Evolutionary conservation across 2,888 invertebrate species (phyloP).

Genomic region (Asteroscopus sphinx): DNA sequence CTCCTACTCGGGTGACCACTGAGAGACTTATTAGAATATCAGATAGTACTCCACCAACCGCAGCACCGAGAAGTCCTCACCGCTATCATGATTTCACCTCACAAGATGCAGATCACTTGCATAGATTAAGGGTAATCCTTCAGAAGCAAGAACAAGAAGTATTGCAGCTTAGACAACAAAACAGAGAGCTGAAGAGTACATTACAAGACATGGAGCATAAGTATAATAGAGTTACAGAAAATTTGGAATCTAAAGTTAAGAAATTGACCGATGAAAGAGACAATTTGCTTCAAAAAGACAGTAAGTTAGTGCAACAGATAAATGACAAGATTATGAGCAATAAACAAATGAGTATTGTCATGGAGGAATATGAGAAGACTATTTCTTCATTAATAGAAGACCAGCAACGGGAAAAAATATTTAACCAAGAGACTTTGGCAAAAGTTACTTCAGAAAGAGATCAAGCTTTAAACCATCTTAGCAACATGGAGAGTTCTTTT

Average conservation of each 20-base stretch:
- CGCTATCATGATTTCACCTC: conserved; percentile 56
- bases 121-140: conserved; percentile 76
- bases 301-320: conserved; percentile 76
- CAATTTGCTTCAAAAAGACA: conserved; percentile 71
- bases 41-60: conserved; percentile 79
- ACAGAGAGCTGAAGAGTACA: conserved; percentile 77
- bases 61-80: conserved; percentile 78
- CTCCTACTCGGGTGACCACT: conserved; percentile 80
- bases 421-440: conserved; percentile 82
- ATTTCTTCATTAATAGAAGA: conserved; percentile 93
- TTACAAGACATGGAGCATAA: conserved; percentile 77
- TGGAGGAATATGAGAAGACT: conserved; percentile 94
- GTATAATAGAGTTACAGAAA: conserved; percentile 71
- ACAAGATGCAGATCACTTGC: conserved; percentile 72
- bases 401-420: conserved; percentile 91
- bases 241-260: conserved; percentile 74
- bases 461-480: conserved; percentile 89
- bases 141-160: conserved; percentile 84
- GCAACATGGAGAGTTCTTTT: conserved; percentile 91
- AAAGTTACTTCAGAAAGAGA: conserved; percentile 89
- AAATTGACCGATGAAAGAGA: conserved; percentile 79
- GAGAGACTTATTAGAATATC: conserved; percentile 82
- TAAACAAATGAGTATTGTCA: conserved; percentile 91
- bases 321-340: conserved; percentile 79
- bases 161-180: conserved; percentile 77